Base-by-base conservation (phyloP, 2,888 invertebrate genomes). In the Patella ulyssiponensis region DNA sequence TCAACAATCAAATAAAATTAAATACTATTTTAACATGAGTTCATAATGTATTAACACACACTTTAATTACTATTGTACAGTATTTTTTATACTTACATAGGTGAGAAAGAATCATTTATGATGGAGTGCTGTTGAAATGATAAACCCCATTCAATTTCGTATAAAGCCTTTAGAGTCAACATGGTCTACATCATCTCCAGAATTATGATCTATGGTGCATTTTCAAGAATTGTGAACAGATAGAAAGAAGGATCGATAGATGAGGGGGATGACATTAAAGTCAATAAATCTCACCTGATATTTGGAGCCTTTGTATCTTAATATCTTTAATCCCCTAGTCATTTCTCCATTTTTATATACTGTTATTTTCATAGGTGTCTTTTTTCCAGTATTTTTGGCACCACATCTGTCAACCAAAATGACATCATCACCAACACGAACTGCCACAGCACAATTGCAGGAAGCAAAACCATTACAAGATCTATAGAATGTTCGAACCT, bases 391-490 rank as follows among this genome's bases (percentile, higher is more conserved):
- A 15, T 73, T 27, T 44, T 44, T 44, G 44, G 44, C 44, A 15
- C 83, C 82, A 79, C 86, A 86, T 20, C 80, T 79, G 72, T 85
- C 83, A 44, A 86, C 72, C 12, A 84, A 69, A 14, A 86, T 77
- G 14, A 84, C 84, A 79, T 83, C 83, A 78, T 82, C 82, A 5
- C 79, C 84, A 12, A 82, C 80, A 17, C 77, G 79, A 52, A 83
- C 79, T 14, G 82, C 82, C 11, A 80, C 80, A 23, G 81, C 84
- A 79, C 84, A 84, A 79, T 83, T 85, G 73, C 85, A 85, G 9
- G 83, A 81, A 3, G 83, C 84, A 52, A 75, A 71, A 20, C 74
- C 54, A 74, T 80, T 82, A 70, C 84, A 85, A 14, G 69, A 75
- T 5, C 81, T 79, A 27, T 75, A 82, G 76, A 82, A 79, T 15